Percentiles rank a stretch among this genome's conserved stretches.
phyloP scores from a whole-genome alignment of 2,888 invertebrate species.

The Dysmachus trigonus region DNA sequence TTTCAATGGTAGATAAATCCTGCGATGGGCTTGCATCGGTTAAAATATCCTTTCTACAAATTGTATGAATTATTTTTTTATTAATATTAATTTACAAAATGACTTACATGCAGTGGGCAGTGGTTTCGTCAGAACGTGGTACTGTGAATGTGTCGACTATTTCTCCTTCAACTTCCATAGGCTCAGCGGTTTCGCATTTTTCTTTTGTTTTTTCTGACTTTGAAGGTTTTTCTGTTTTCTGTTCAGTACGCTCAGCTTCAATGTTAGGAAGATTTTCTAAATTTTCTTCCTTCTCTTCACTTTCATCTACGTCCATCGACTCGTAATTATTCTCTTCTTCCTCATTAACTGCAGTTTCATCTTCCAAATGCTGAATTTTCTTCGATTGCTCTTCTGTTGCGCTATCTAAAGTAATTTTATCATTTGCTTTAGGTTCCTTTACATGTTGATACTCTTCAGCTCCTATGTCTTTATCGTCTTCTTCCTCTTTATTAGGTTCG shows the following conservation, averaged over 20 bases:
- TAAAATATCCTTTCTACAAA: constrained; percentile 58
- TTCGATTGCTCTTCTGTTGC: constrained; percentile 85
- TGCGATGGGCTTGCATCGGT: constrained; percentile 55
- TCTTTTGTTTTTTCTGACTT: constrained; percentile 59
- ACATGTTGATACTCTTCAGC: constrained; percentile 84
- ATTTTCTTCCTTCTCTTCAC: constrained; percentile 66
- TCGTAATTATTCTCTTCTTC: constrained; percentile 68
- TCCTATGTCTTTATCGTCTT: constrained; percentile 65
- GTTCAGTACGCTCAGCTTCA: constrained; percentile 66
- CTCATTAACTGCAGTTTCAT: constrained; percentile 68
- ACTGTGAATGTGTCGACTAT: constrained; percentile 73
- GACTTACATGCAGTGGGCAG: constrained; percentile 77
- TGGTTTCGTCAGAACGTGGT: constrained; percentile 75
- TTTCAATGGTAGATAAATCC: constrained; percentile 57
- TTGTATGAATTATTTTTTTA: constrained; percentile 12
- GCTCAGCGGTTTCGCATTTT: constrained; percentile 66
- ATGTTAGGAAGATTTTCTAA: constrained; percentile 57
- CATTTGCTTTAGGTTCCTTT: constrained; percentile 77
- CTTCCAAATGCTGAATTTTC: constrained; percentile 69
- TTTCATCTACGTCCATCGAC: constrained; percentile 63
- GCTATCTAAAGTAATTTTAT: constrained; percentile 77
- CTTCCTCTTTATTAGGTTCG: constrained; percentile 61
- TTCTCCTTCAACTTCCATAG: constrained; percentile 80
- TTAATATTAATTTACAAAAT: background rate
- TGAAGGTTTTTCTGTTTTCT: constrained; percentile 55